Evolutionary conservation across 2,113 vertebrate genomes (phyloP).

Genomic region (Mobula birostris): DNA sequence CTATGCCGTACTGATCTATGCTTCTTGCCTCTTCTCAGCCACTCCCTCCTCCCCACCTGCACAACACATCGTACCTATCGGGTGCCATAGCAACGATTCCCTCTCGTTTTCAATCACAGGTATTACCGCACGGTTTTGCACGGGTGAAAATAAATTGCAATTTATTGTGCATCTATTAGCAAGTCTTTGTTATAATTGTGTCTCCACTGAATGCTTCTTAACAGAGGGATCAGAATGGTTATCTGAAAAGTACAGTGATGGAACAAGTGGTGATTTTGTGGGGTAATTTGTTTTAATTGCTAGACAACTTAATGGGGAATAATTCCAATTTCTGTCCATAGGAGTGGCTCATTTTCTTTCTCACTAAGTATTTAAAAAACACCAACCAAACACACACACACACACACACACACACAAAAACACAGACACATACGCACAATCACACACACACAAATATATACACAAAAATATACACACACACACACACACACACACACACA

Average conservation of each 20-base stretch:
- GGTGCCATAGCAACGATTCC: background rate
- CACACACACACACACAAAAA: too few species aligned
- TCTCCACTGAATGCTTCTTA: background rate
- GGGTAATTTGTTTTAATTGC: background rate
- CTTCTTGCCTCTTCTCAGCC: background rate
- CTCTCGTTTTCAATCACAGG: background rate
- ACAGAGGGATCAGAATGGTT: background rate
- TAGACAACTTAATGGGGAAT: background rate
- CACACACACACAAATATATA: too few species aligned
- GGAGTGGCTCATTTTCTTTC: background rate
- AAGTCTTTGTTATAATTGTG: background rate
- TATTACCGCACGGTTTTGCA: background rate
- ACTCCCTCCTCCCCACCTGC: background rate
- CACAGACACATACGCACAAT: too few species aligned
- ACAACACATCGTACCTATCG: background rate
- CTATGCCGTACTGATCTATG: too few species aligned
- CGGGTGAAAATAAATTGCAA: background rate
- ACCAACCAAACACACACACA: too few species aligned
- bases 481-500: too few species aligned
- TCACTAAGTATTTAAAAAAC: background rate
- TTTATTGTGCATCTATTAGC: constrained; percentile 7
- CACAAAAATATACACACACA: too few species aligned
- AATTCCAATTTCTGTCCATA: background rate
- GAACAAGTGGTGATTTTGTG: background rate
- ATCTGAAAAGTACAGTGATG: background rate